Evolutionary conservation across 2,888 invertebrate genomes (phyloP), one percentile per base, ranked within the genome.

Genomic region (Sphinx pinastri): DNA sequence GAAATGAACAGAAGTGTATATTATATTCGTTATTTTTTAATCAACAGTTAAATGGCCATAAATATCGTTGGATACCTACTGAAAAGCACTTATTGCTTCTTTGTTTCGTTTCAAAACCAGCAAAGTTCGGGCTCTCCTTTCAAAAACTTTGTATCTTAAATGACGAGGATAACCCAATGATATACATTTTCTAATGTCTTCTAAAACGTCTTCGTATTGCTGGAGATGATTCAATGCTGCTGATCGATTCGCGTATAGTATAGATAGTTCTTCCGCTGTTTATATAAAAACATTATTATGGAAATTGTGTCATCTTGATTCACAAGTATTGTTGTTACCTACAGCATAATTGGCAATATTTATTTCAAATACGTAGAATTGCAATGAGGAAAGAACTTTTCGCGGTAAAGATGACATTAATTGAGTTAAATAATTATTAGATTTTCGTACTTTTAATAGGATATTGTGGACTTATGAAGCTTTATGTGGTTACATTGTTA

Each of bases 201-300:
- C 91, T 55, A 98, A 84, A 0, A 96, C 95, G 63, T 95, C 94
- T 74, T 96, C 95, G 82, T 95, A 96, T 75, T 95, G 95, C 72
- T 96, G 93, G 84, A 97, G 86, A 80, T 97, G 97, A 81, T 96
- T 97, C 54, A 97, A 93, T 0, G 96, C 95, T 0, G 98, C 98
- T 49, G 98, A 98, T 12, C 98, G 95, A 86, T 98, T 98, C 0
- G 97, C 97, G 76, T 96, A 91, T 7, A 97, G 92, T 57, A 97
- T 95, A 0, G 97, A 94, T 5, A 96, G 85, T 69, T 97, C 96
- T 76, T 92, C 90, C 72, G 88, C 96, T 96, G 83, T 68, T 81
- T 82, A 76, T 68, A 8, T 25, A 51, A 47, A 70, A 49, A 77
- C 71, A 7, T 54, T 54, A 25, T 63, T 63, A 45, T 45, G 19